Percentiles rank a stretch among this genome's conserved stretches.
Evolutionary conservation across 53 echinoderm and acorn worm genomes (phyloP).

Genomic region (Holothuria leucospilota): DNA sequence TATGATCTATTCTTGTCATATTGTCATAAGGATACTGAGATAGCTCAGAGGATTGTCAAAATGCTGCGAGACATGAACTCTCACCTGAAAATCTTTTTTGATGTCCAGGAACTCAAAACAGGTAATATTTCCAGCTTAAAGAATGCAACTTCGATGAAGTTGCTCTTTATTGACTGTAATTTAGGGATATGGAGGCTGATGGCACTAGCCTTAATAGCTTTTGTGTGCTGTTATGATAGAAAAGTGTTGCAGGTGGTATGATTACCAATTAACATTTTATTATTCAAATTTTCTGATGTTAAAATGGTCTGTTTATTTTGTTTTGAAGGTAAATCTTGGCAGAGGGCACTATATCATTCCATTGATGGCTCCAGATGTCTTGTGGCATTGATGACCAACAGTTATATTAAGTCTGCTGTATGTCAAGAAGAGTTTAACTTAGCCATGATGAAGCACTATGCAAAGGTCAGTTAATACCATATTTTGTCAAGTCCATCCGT

Average conservation of each 20-base stretch:
- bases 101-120: conserved; percentile 92
- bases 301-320: too few species aligned
- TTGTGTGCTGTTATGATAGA: too few species aligned
- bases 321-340: conserved; percentile 83
- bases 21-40: conserved; percentile 75
- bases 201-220: too few species aligned
- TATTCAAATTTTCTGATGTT: too few species aligned
- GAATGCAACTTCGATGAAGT: too few species aligned
- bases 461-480: conserved; percentile 60
- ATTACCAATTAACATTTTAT: too few species aligned
- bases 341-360: conserved; percentile 91
- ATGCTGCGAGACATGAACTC: conserved; percentile 73
- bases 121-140: conserved; percentile 49
- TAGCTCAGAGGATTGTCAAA: conserved; percentile 72
- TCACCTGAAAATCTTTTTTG: conserved; percentile 88
- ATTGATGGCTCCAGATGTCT: conserved; percentile 90
- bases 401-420: conserved; percentile 86
- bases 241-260: too few species aligned
- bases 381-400: conserved; percentile 80
- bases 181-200: too few species aligned
- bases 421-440: conserved; percentile 96
- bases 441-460: conserved; percentile 80
- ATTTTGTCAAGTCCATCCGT: conserved; percentile 40
- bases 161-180: too few species aligned
- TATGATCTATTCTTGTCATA: conserved; percentile 95